phyloP scores from a whole-genome alignment of 2,113 vertebrate genomes.

The Crotalus horridus region DNA sequence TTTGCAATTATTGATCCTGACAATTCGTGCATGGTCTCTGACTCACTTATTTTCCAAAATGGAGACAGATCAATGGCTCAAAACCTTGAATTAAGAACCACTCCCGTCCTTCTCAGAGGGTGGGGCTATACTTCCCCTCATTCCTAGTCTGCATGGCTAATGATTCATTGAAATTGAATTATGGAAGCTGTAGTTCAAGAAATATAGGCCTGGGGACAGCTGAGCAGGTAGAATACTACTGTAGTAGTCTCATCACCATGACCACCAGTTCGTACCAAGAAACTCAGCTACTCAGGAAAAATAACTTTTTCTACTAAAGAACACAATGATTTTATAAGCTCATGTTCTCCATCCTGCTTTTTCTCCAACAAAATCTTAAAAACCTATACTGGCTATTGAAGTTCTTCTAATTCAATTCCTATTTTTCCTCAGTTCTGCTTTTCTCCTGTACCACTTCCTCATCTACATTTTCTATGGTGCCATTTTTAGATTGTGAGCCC shows the following conservation, averaged over 20 bases:
- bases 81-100: neutral
- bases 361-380: neutral
- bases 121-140: neutral
- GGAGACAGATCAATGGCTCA: neutral
- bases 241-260: neutral
- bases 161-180: neutral
- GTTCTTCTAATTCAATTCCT: neutral
- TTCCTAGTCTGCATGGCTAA: neutral
- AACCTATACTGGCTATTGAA: neutral
- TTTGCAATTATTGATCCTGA: neutral
- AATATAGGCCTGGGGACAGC: neutral
- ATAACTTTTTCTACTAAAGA: neutral
- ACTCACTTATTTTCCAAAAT: neutral
- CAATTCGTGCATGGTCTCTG: neutral
- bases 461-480: neutral
- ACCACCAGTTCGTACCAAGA: neutral
- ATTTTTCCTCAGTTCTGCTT: neutral
- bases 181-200: neutral
- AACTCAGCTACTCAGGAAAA: neutral
- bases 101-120: neutral
- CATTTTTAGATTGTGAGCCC: neutral
- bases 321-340: neutral
- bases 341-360: neutral
- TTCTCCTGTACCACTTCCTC: neutral
- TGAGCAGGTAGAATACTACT: neutral